Evolutionary conservation across 2,113 vertebrate genomes (phyloP).

Genomic region (Pipa parva): DNA sequence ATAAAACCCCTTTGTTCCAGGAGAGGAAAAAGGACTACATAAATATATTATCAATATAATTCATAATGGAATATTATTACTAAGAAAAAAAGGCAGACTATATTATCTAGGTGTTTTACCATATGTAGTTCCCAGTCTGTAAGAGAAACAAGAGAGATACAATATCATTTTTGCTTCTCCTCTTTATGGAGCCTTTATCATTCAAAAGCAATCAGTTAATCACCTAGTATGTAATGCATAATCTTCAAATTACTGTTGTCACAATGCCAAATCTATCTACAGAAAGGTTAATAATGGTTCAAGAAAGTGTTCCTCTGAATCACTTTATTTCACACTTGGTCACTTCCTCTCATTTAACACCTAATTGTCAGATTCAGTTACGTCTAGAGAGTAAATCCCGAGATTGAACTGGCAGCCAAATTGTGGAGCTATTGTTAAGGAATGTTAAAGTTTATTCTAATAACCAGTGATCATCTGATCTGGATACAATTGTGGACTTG

Average conservation of each 20-base stretch:
- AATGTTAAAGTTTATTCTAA: not conserved
- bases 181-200: not conserved
- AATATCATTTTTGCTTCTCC: not conserved
- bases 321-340: slow-evolving; percentile 30
- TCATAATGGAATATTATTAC: too few species aligned
- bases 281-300: slow-evolving; percentile 22
- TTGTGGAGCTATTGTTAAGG: not conserved
- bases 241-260: not conserved
- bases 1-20: too few species aligned
- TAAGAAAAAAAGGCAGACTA: not conserved
- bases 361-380: slow-evolving; percentile 37
- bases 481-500: not conserved
- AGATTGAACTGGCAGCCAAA: not conserved
- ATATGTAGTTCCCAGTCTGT: not conserved
- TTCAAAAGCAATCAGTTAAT: not conserved
- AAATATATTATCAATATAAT: too few species aligned
- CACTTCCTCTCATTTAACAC: slow-evolving; percentile 23
- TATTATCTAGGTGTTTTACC: not conserved
- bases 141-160: not conserved
- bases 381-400: slow-evolving; percentile 4
- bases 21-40: too few species aligned
- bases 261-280: slow-evolving; percentile 17
- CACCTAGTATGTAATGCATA: not conserved
- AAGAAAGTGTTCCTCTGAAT: slow-evolving; percentile 21
- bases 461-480: not conserved